phyloP scores from a whole-genome alignment of 35 echinoderm and acorn worm species.

The Eucidaris tribuloides region DNA sequence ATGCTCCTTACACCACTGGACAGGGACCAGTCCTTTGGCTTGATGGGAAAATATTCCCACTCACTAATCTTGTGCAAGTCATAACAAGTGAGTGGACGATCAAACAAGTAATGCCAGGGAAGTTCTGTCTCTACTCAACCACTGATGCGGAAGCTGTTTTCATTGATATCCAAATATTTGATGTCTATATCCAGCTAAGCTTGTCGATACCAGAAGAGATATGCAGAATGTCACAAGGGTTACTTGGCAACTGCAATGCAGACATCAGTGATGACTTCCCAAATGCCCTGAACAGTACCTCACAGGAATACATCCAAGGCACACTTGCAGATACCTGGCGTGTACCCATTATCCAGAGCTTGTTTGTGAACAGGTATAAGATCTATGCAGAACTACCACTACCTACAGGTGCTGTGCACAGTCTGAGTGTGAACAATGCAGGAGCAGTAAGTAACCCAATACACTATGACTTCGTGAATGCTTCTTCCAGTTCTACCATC shows the following conservation, averaged over 20 bases:
- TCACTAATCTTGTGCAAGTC: neutral
- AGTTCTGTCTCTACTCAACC: constrained; percentile 10
- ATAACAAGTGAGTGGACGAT: constrained; percentile 42
- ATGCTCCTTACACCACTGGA: constrained; percentile 52
- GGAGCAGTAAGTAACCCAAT: constrained; percentile 47
- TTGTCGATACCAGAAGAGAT: constrained; percentile 16
- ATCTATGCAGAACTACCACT: constrained; percentile 11
- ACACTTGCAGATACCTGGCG: constrained; percentile 47
- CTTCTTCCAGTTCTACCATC: neutral
- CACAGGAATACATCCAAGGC: constrained; percentile 52
- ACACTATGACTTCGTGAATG: neutral
- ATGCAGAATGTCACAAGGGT: constrained; percentile 39
- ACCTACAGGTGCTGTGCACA: constrained; percentile 61
- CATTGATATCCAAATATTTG: constrained; percentile 47
- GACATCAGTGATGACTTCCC: constrained; percentile 39
- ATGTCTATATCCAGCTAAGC: constrained; percentile 35
- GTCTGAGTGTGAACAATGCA: constrained; percentile 47
- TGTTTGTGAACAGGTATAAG: constrained; percentile 56
- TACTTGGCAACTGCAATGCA: constrained; percentile 79
- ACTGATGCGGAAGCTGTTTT: neutral
- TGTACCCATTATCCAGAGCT: constrained; percentile 48
- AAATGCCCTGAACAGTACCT: constrained; percentile 5
- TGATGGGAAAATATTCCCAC: constrained; percentile 12
- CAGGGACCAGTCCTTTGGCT: constrained; percentile 63
- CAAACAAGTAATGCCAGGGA: neutral